phyloP scores from a whole-genome alignment of 2,888 invertebrate species.

The Calliphora vomitoria region DNA sequence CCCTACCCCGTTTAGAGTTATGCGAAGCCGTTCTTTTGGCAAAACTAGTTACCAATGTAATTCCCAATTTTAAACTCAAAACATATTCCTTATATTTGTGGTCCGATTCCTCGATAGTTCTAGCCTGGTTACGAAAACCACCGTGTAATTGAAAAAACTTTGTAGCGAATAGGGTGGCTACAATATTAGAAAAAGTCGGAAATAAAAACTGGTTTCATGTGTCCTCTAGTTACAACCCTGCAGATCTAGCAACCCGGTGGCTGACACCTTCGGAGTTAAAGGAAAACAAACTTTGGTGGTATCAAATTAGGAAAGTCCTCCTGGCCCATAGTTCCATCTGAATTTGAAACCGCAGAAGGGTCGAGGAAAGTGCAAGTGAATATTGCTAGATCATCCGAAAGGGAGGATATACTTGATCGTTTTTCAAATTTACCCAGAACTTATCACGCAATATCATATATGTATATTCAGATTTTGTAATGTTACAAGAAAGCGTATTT shows the following conservation, averaged over 20 bases:
- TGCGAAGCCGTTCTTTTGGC: too few species aligned
- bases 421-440: neutral
- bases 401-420: neutral
- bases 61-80: too few species aligned
- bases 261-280: neutral
- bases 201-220: neutral
- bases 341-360: neutral
- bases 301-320: neutral
- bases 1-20: neutral
- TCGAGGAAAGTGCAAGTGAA: neutral
- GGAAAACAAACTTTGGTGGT: neutral
- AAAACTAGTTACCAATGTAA: too few species aligned
- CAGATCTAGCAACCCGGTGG: too few species aligned
- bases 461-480: neutral
- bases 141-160: neutral
- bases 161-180: neutral
- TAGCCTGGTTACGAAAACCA: too few species aligned
- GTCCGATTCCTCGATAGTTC: too few species aligned
- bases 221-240: neutral
- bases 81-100: too few species aligned
- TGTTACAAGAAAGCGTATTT: neutral
- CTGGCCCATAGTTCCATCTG: neutral
- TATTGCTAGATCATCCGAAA: neutral
- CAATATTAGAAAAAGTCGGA: neutral
- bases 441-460: neutral